Evolutionary conservation across 2,888 invertebrate species (phyloP), one percentile per base, ranked within the genome.

Genomic region (Nezara viridula): DNA sequence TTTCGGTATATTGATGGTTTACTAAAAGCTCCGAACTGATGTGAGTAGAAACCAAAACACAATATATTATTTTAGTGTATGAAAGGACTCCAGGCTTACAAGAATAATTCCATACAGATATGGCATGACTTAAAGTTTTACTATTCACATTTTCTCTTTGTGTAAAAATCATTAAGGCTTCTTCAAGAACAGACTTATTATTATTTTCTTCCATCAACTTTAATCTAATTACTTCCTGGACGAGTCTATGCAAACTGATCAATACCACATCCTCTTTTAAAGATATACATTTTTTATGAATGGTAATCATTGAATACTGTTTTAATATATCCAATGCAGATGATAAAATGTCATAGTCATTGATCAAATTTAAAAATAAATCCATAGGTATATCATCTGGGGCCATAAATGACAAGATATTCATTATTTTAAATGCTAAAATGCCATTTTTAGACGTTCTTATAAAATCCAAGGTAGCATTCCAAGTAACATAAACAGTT

Each of bases 321-420:
- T 89, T 66, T 10, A 90, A 55, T 24, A 90, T 55, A 27, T 90
- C 66, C 21, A 88, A 50, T 14, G 89, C 86, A n/a, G 32, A 47
- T 24, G 85, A 60, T 40, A 89, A 81, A 27, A 10, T 19, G n/a
- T 89, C 89, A 5, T 52, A 44, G 21, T 86, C 47, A 19, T 44
- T 27, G 2, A 85, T 73, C 24, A 89, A 49, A 32, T 86, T 66
- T 27, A 44, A 60, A 86, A 90, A 81, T 24, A 88, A 60, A 87
- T 89, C 73, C 7, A 86, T 24, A 5, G 89, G 85, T 27, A 90
- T 86, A n/a, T 89, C 60, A 47, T 90, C 90, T 21, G 90, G 52
- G 49, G 88, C 49, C 49, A 90, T 86, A 49, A 85, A 90, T 7
- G 90, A 66, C 49, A 90, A 40, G 19, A 90, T 44, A 40, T 86